Evolutionary conservation across 2,113 vertebrate species (phyloP).

Genomic region (Cynoglossus semilaevis): DNA sequence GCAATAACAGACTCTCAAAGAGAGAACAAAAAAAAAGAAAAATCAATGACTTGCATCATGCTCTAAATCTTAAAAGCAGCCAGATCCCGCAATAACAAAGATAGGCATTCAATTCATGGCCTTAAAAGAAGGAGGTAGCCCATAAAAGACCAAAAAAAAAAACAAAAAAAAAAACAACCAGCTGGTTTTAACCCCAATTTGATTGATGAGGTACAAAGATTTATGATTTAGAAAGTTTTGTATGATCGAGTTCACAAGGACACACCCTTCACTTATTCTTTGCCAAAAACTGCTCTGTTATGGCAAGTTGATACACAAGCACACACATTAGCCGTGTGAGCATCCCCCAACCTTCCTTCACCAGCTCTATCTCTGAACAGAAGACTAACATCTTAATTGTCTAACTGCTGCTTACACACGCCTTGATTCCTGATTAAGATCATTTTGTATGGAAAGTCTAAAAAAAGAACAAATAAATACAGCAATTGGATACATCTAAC

Average conservation of each 20-base stretch:
- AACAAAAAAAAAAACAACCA: conserved; percentile 24
- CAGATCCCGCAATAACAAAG: conserved; percentile 50
- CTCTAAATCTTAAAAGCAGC: conserved; percentile 57
- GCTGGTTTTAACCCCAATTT: conserved; percentile 54
- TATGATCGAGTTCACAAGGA: conserved; percentile 48
- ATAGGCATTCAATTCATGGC: conserved; percentile 47
- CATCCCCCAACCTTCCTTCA: neutral
- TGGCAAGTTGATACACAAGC: conserved; percentile 3
- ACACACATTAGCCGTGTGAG: neutral
- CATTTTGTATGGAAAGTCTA: no score
- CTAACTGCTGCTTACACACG: conserved; percentile 20
- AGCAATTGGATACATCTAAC: no score
- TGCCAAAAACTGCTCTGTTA: conserved; percentile 25
- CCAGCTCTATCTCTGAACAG: conserved; percentile 28
- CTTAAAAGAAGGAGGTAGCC: conserved; percentile 54
- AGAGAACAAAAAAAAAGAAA: conserved; percentile 15
- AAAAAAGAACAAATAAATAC: no score
- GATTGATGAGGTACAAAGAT: conserved; percentile 48
- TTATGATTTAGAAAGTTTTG: conserved; percentile 51
- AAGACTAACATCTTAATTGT: conserved; percentile 21
- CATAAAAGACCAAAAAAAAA: no score
- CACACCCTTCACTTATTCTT: neutral
- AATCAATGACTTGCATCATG: conserved; percentile 68
- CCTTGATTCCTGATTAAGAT: conserved; percentile 21
- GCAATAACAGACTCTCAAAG: conserved; percentile 63